These are phyloP conservation scores for Lathronympha strigana DNA, from an alignment of 2,888 invertebrate species.

Conservation along the genomic window DNA sequence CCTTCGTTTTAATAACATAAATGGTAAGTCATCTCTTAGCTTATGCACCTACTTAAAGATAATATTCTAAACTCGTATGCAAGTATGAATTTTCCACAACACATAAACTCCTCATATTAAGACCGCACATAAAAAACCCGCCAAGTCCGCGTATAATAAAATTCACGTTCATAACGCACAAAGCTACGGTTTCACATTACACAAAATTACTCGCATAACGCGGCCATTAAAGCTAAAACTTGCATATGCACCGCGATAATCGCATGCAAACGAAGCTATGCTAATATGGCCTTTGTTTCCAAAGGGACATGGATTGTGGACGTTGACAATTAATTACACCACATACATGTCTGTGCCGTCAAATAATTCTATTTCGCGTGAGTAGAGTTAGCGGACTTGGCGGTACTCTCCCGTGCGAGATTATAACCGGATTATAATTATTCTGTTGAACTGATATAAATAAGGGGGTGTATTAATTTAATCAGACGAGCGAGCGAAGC, in stretches of 20 bases:
- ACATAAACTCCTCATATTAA: neutral
- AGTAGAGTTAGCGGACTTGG: constrained; percentile 33
- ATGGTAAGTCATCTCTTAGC: too few species aligned
- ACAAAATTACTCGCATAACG: constrained; percentile 30
- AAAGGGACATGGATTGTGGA: constrained; percentile 12
- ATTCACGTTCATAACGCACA: constrained; percentile 19
- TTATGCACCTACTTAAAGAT: too few species aligned
- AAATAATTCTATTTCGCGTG: constrained; percentile 39
- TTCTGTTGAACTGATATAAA: neutral
- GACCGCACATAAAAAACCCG: constrained; percentile 8
- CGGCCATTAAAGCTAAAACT: constrained; percentile 38
- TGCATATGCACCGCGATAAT: constrained; percentile 38
- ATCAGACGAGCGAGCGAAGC: too few species aligned
- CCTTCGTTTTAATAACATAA: too few species aligned
- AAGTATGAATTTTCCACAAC: neutral
- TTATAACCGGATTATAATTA: neutral
- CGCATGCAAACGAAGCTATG: constrained; percentile 28
- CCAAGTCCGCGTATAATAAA: constrained; percentile 22
- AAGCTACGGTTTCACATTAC: constrained; percentile 26
- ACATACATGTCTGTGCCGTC: constrained; percentile 30
- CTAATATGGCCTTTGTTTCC: constrained; percentile 23
- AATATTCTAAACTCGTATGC: too few species aligned
- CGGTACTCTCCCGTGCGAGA: constrained; percentile 23
- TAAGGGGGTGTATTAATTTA: too few species aligned
- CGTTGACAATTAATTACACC: constrained; percentile 29